These are phyloP conservation scores for Drosophila sp. DNA, from an alignment of 1,140 invertebrate genomes.

Conservation along the genomic window DNA sequence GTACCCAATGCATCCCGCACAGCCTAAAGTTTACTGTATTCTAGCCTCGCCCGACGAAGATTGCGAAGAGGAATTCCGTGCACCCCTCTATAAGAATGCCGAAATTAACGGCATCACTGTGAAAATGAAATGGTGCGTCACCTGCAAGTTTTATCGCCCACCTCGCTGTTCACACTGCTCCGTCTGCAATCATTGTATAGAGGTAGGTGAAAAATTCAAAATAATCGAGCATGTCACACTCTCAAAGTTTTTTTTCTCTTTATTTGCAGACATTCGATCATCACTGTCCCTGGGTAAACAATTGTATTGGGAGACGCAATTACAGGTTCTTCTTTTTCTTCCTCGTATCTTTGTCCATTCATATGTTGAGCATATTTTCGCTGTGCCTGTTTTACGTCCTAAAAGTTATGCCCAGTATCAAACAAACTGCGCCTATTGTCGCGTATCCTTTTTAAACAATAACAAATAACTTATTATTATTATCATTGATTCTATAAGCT, in stretches of 20 bases:
- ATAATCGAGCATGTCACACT: not conserved
- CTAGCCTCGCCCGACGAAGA: conserved; percentile 98
- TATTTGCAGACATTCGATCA: conserved; percentile 98
- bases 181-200: conserved; percentile 99
- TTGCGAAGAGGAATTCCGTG: conserved; percentile 97
- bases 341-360: conserved; percentile 96
- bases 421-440: conserved; percentile 93
- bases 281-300: conserved; percentile 99
- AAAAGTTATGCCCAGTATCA: conserved; percentile 92
- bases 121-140: conserved; percentile 99
- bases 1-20: conserved; percentile 50
- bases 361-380: conserved; percentile 98
- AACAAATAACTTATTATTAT: not conserved
- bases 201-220: conserved; percentile 88
- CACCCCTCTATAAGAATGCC: conserved; percentile 98
- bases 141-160: conserved; percentile 99
- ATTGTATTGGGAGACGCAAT: conserved; percentile 99
- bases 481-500: too few species aligned
- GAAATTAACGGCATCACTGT: conserved; percentile 99
- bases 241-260: conserved; percentile 34
- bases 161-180: conserved; percentile 99
- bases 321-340: conserved; percentile 99
- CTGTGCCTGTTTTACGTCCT: conserved; percentile 96
- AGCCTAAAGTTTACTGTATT: conserved; percentile 75
- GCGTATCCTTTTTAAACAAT: conserved; percentile 88